phyloP scores from a whole-genome alignment of 2,113 vertebrate species.

The Oncorhynchus mykiss region DNA sequence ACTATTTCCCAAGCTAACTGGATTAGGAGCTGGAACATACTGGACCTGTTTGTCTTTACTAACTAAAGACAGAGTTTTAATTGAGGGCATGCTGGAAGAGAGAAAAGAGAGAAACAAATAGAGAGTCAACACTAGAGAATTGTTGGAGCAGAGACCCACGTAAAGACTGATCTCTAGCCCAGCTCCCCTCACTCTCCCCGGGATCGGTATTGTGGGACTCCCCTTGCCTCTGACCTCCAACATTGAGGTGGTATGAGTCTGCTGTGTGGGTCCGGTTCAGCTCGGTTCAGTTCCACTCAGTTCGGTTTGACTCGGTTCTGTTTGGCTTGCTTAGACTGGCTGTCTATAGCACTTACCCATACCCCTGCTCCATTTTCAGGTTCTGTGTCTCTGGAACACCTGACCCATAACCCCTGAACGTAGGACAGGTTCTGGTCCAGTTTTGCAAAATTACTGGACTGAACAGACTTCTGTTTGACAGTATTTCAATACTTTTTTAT shows the following conservation, averaged over 20 bases:
- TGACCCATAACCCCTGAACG: slow-evolving; percentile 56
- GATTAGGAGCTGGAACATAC: slow-evolving; percentile 59
- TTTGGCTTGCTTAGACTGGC: slow-evolving; percentile 41
- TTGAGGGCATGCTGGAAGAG: slow-evolving; percentile 14
- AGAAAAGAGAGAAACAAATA: background rate
- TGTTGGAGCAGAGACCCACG: slow-evolving; percentile 21
- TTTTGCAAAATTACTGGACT: background rate
- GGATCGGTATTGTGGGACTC: slow-evolving; percentile 14
- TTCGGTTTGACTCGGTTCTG: slow-evolving; percentile 33
- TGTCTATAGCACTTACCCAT: slow-evolving; percentile 76
- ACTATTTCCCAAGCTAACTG: slow-evolving; percentile 49
- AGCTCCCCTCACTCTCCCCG: slow-evolving; percentile 17
- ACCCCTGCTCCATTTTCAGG: slow-evolving; percentile 77
- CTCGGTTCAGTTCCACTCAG: too few relatives aligned
- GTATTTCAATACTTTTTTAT: slow-evolving; percentile 53
- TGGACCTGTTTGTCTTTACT: slow-evolving; percentile 55
- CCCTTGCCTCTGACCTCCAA: background rate
- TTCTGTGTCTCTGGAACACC: slow-evolving; percentile 57
- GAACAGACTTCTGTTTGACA: background rate
- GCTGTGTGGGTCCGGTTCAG: background rate
- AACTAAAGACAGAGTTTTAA: slow-evolving; percentile 36
- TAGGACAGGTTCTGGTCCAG: slow-evolving; percentile 56
- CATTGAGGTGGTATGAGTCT: background rate
- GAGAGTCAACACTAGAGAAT: background rate
- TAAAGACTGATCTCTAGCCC: slow-evolving; percentile 21